A percentile compares a stretch with the other conserved stretches of the same genome.
Conservation (phyloP, 2,113 vertebrate species). For the Tyto alba region DNA sequence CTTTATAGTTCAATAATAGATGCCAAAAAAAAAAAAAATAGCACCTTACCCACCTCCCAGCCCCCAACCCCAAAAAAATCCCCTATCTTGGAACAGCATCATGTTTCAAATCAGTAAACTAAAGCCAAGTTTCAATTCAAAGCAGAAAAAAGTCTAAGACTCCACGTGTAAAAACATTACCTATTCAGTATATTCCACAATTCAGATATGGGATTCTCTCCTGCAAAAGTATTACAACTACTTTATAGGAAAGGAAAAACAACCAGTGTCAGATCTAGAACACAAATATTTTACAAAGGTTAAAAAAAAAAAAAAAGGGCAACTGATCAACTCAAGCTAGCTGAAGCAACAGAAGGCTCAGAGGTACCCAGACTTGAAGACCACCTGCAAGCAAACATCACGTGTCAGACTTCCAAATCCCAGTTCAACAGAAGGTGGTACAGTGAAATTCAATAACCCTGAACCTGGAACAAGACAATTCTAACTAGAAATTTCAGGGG, state of each 20-base stretch:
- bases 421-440: not conserved
- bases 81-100: not conserved
- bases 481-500: not conserved
- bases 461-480: not conserved
- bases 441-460: not conserved
- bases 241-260: not conserved
- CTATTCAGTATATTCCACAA: not conserved
- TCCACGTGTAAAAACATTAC: not conserved
- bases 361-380: not conserved
- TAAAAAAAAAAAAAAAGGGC: not conserved
- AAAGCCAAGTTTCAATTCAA: not conserved
- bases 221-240: not conserved
- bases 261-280: not conserved
- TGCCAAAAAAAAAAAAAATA: not conserved
- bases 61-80: not conserved
- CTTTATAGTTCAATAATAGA: not conserved
- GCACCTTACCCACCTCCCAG: not conserved
- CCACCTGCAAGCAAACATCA: not conserved
- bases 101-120: not conserved
- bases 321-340: not conserved
- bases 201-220: not conserved
- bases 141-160: not conserved
- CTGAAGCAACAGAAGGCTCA: not conserved
- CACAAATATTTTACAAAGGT: not conserved
- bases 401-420: not conserved